Conservation (phyloP, 2,888 invertebrate genomes). For the Perdita meconis region DNA sequence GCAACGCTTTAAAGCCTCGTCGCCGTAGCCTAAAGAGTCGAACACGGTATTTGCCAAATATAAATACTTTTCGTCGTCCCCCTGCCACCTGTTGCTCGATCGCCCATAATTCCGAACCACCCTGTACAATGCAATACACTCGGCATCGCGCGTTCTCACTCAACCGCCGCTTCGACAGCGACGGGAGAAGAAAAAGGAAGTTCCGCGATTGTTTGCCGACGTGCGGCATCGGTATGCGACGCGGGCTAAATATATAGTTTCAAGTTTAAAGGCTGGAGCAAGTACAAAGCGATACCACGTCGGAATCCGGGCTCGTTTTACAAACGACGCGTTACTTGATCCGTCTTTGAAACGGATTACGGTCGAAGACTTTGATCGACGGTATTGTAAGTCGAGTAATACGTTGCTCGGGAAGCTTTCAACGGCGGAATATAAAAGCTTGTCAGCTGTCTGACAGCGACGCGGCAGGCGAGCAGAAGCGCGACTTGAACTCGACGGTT, state of each 20-base stretch:
- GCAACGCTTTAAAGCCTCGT: too few relatives aligned
- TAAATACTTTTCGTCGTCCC: too few relatives aligned
- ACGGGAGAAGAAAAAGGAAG: neutral
- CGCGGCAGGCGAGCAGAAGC: neutral
- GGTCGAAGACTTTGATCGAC: slow-evolving; percentile 39
- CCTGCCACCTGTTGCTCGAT: too few relatives aligned
- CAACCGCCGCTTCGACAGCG: too few relatives aligned
- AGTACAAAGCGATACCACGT: slow-evolving; percentile 1
- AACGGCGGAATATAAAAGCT: slow-evolving; percentile 17
- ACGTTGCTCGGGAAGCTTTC: slow-evolving; percentile 28
- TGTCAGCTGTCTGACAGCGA: slow-evolving; percentile 7
- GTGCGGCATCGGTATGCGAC: neutral
- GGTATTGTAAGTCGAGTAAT: slow-evolving; percentile 42
- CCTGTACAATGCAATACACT: too few relatives aligned
- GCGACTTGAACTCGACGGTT: neutral
- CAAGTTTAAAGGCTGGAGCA: slow-evolving; percentile 19
- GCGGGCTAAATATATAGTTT: slow-evolving; percentile 2
- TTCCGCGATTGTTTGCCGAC: slow-evolving; percentile 1
- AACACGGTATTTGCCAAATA: too few relatives aligned
- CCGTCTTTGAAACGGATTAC: slow-evolving; percentile 43
- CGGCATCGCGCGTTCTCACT: too few relatives aligned
- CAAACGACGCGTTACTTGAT: slow-evolving; percentile 41
- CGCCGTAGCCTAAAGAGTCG: too few relatives aligned
- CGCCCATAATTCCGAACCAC: too few relatives aligned
- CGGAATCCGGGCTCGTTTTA: slow-evolving; percentile 38